These are phyloP conservation scores for Dunckerocampus dactyliophorus DNA, from an alignment of 2,113 vertebrate genomes.

Conservation along the genomic window DNA sequence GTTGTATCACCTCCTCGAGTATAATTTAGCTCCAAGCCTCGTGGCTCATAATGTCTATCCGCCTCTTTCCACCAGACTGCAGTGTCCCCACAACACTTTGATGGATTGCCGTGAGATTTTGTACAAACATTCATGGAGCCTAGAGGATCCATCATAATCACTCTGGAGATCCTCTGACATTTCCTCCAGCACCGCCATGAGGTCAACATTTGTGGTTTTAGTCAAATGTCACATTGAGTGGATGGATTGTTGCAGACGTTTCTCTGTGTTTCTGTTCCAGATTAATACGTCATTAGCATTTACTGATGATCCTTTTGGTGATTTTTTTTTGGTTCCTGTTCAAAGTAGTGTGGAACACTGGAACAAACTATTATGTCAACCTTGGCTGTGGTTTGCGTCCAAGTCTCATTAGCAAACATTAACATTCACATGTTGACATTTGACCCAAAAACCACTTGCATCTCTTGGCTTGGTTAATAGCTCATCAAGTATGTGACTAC, in stretches of 20 bases:
- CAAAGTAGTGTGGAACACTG: background rate
- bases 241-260: background rate
- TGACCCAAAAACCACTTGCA: background rate
- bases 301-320: background rate
- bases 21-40: background rate
- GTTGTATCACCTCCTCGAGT: background rate
- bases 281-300: background rate
- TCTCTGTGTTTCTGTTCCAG: background rate
- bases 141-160: conserved; percentile 8
- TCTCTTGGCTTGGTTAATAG: background rate
- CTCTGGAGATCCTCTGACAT: conserved; percentile 6
- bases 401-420: background rate
- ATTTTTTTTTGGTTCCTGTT: background rate
- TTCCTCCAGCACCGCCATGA: background rate
- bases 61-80: background rate
- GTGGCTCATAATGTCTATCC: background rate
- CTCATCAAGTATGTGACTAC: background rate
- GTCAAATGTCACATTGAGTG: background rate
- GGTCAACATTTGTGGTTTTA: conserved; percentile 1
- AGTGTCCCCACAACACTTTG: conserved; percentile 4
- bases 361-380: background rate
- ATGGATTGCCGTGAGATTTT: conserved; percentile 11
- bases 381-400: background rate
- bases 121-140: background rate
- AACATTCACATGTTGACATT: background rate